Evolutionary conservation across 2,113 vertebrate species (phyloP), one percentile per base, ranked within the genome.

Genomic region (Sinocyclocheilus grahami): DNA sequence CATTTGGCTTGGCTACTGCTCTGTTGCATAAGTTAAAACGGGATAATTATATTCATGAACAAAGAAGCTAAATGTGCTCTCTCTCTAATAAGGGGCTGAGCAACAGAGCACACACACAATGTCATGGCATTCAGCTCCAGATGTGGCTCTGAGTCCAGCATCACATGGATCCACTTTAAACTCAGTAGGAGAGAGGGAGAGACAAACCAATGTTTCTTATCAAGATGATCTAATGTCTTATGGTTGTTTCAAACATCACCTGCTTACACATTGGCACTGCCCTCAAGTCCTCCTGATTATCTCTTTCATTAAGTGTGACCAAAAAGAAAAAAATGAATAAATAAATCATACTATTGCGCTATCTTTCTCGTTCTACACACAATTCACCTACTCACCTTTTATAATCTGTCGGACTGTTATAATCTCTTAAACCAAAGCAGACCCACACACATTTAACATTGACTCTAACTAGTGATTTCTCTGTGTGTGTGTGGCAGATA

Each of bases 1-100:
- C 92, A 93, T 95, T 94, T 94, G 93, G 90, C 93, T 93, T 87
- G 89, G 93, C 94, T 95, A 93, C 94, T 94, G 91, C 92, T 92
- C 91, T 94, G 93, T 94, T 93, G 91, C 90, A 85, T 88, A 91
- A 92, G 85, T 91, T 89, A 91, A 86, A 92, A 93, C 84, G 89
- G 92, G 90, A 92, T 91, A 92, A 94, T 94, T 93, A 89, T 89
- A 88, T 89, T 91, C 89, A 93, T 82, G 87, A 90, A 92, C 89
- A 82, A 82, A 85, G 80, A 88, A 92, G 91, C 86, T 90, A 89
- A 91, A 91, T 90, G 88, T 90, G 90, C 91, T 92, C 93, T 92
- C 91, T 92, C 93, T 92, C 89, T 93, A 90, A 92, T 87, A 82
- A 89, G 84, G 39, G 86, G 83, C 89, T 77, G 89, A 90, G 90